Base-by-base conservation (phyloP, 2,888 invertebrate genomes). In the Cataglyphis cursor region DNA sequence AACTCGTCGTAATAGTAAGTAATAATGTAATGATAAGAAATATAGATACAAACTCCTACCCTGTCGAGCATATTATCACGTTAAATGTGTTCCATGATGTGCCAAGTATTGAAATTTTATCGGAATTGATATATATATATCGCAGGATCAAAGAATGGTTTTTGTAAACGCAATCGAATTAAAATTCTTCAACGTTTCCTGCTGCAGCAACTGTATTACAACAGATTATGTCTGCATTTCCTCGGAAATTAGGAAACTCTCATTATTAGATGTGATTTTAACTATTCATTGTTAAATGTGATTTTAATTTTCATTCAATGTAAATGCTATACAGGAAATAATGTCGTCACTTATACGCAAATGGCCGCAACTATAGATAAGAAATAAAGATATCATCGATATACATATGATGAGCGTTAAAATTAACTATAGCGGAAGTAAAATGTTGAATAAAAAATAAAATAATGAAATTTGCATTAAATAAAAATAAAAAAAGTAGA, bases 1-100 rank as follows among this genome's bases (percentile, higher is more conserved):
- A 89, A 85, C 83, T 80, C 82, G 65, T 82, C 61, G 81, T 78
- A 59, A 82, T 82, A 83, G 18, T 18, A 48, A 18, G 64, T 82
- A 82, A 24, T 21, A 64, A 48, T 48, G 64, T 82, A 82, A 24
- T 21, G 38, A 15, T 9, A 62, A n/a, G 8, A 62, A 21, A 15
- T 38, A 21, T 21, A 65, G 41, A 54, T 74, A 6, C 48, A 51
- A 18, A 82, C 86, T 85, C 9, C n/a, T 24, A 57, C 81, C 83
- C 65, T 72, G 65, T 64, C 28, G 10, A 28, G 18, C 1, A 51
- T 70, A 15, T 70, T 62, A 54, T 76, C 72, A 68, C 66, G 68
- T 51, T n/a, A 51, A 51, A 51, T 61, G 76, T 73, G 65, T 62
- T 10, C 6, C 21, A 51, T 15, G 18, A 15, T 48, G 18, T 48